Evolutionary conservation across 92 coral and sea anemone species (phyloP), one percentile per base, ranked within the genome.

Genomic region (Nematostella vectensis): DNA sequence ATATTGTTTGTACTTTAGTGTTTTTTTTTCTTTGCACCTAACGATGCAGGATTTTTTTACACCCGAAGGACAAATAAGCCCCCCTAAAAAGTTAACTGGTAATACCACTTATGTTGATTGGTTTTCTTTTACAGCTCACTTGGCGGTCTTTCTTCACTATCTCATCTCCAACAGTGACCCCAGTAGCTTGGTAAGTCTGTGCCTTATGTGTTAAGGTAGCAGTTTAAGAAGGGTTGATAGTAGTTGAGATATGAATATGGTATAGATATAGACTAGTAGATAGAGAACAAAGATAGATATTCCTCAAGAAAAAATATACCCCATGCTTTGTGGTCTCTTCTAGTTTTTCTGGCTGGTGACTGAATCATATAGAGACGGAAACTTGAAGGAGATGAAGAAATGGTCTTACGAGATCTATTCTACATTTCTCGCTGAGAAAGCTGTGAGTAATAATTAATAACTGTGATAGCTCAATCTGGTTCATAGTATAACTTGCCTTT

Each of bases 341-440:
- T 53, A 93, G 99, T 87, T 93, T 44, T 93, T 93, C 75, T 93
- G 99, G 99, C 71, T 93, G 66, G 99, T 93, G 16, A 93, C 96
- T 30, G 99, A 93, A 33, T 83, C 94, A 15, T 88, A 93, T 75
- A 75, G 79, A 65, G 99, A 93, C 17, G 99, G 99, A 27, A 86
- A 89, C 29, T 28, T 57, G 26, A 93, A 87, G 55, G 99, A 93
- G 61, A 93, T 93, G 99, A 78, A 75, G 61, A 93, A 82, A 66
- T 93, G 99, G 99, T 78, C 89, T 2, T 93, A 93, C 45, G 99
- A 93, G 68, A 93, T 93, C 39, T 93, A 87, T 62, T 93, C 99
- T 21, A 87, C 99, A 27, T 93, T 93, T 69, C 72, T 93, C 39
- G 99, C 83, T 9, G 89, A 93, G 45, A 77, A 68, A 38, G 99